Percentiles rank a stretch among this genome's conserved stretches.
These are phyloP conservation scores for Drosophila pachea DNA, from an alignment of 1,140 invertebrate species.

Conservation along the genomic window DNA sequence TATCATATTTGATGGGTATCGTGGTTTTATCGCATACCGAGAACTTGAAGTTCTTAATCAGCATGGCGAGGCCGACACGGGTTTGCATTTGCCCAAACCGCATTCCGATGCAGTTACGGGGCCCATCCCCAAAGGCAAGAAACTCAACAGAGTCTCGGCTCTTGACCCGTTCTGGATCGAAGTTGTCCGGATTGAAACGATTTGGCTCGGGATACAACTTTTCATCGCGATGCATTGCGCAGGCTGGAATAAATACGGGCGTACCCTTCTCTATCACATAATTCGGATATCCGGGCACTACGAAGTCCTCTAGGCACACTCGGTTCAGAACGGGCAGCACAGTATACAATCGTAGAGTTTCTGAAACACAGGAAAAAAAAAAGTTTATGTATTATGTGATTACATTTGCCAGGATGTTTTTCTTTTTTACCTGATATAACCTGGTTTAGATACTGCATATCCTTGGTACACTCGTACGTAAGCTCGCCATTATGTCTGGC, in stretches of 20 bases:
- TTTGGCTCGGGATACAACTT: conserved; percentile 82
- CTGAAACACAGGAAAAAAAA: conserved; percentile 24
- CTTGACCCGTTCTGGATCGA: conserved; percentile 80
- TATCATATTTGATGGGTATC: conserved; percentile 53
- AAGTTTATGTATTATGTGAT: background rate
- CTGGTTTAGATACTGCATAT: conserved; percentile 81
- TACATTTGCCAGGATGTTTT: background rate
- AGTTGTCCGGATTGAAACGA: conserved; percentile 84
- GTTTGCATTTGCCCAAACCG: conserved; percentile 83
- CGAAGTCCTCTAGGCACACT: conserved; percentile 73
- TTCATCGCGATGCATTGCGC: conserved; percentile 77
- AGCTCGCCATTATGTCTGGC: conserved; percentile 77
- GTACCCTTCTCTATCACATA: conserved; percentile 70
- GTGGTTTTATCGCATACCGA: conserved; percentile 66
- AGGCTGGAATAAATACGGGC: conserved; percentile 55
- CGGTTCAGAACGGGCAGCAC: conserved; percentile 80
- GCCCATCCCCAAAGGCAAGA: conserved; percentile 82
- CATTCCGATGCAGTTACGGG: conserved; percentile 80
- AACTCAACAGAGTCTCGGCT: conserved; percentile 79
- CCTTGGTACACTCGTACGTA: conserved; percentile 80
- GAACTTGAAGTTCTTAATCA: conserved; percentile 76
- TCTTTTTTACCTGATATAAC: conserved; percentile 79
- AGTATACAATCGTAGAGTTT: conserved; percentile 69
- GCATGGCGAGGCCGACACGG: conserved; percentile 80
- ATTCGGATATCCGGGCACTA: conserved; percentile 72